phyloP scores from a whole-genome alignment of 2,113 vertebrate species.

The Thinocorus orbignyianus region DNA sequence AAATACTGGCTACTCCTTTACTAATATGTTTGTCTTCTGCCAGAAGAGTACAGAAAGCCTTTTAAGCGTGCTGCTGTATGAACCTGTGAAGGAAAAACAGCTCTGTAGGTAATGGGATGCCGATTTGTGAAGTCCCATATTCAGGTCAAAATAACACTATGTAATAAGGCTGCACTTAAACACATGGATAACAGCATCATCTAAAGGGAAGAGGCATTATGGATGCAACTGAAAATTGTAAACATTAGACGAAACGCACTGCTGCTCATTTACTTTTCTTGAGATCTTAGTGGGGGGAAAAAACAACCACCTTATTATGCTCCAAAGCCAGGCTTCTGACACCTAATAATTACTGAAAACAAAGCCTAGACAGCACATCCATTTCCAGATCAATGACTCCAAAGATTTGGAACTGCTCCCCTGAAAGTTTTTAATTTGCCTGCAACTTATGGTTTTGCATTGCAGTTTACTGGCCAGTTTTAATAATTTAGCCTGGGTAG shows the following conservation, averaged over 20 bases:
- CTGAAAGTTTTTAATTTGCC: neutral
- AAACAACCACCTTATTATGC: neutral
- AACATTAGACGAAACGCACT: neutral
- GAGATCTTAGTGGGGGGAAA: neutral
- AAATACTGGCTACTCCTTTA: neutral
- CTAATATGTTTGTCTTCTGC: neutral
- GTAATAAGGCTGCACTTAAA: neutral
- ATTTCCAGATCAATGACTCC: neutral
- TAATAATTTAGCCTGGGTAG: neutral
- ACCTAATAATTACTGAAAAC: neutral
- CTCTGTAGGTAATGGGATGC: neutral
- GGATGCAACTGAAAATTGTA: neutral
- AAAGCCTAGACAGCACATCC: neutral
- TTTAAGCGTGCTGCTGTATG: neutral
- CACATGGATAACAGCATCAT: neutral
- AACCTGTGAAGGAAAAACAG: neutral
- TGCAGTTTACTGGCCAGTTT: neutral
- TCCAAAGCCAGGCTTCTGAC: neutral
- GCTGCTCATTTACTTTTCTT: neutral
- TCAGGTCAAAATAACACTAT: neutral
- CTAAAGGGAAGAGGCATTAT: neutral
- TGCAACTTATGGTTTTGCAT: fast-evolving
- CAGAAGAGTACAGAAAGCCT: neutral
- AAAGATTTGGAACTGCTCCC: neutral
- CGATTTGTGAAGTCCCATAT: neutral